phyloP scores from a whole-genome alignment of 2,888 invertebrate species.

The Molorchus minor region DNA sequence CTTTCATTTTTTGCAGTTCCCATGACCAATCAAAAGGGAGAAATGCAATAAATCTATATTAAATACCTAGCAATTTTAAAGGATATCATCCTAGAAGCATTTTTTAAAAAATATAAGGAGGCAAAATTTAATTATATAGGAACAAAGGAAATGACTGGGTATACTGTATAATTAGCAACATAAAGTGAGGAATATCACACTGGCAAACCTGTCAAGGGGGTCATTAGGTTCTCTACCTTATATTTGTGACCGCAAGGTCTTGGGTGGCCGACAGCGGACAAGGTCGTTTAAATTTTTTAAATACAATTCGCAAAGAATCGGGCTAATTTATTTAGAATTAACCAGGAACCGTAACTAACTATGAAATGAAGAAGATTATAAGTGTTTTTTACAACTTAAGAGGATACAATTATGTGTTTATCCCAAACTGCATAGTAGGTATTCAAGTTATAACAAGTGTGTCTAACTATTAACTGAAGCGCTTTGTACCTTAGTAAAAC shows the following conservation, averaged over 20 bases:
- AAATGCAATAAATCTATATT: slow-evolving; percentile 45
- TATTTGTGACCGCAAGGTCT: slow-evolving; percentile 42
- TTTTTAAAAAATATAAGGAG: slow-evolving; percentile 25
- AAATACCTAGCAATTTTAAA: slow-evolving; percentile 42
- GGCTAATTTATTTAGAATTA: slow-evolving; percentile 21
- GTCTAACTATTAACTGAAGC: slow-evolving; percentile 38
- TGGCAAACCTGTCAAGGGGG: slow-evolving; percentile 23
- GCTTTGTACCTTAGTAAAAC: slow-evolving; percentile 39
- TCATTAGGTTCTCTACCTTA: slow-evolving; percentile 25
- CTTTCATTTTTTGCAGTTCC: slow-evolving; percentile 29
- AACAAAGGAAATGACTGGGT: slow-evolving; percentile 47
- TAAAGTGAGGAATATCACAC: slow-evolving; percentile 48
- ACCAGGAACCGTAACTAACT: slow-evolving; percentile 19
- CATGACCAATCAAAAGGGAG: slow-evolving; percentile 29
- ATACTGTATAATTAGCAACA: slow-evolving; percentile 45
- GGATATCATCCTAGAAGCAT: slow-evolving; percentile 44
- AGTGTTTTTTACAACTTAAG: slow-evolving; percentile 18
- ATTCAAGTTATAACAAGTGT: slow-evolving; percentile 44
- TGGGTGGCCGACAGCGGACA: slow-evolving; percentile 41
- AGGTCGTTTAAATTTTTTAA: slow-evolving; percentile 36
- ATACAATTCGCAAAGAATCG: slow-evolving; percentile 17
- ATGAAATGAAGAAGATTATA: slow-evolving; percentile 12
- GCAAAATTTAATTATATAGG: slow-evolving; percentile 24
- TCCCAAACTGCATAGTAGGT: slow-evolving; percentile 21
- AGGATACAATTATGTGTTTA: slow-evolving; percentile 19